These are phyloP conservation scores for Drosophila willistoni DNA, from an alignment of 1,140 invertebrate genomes.

Conservation along the genomic window DNA sequence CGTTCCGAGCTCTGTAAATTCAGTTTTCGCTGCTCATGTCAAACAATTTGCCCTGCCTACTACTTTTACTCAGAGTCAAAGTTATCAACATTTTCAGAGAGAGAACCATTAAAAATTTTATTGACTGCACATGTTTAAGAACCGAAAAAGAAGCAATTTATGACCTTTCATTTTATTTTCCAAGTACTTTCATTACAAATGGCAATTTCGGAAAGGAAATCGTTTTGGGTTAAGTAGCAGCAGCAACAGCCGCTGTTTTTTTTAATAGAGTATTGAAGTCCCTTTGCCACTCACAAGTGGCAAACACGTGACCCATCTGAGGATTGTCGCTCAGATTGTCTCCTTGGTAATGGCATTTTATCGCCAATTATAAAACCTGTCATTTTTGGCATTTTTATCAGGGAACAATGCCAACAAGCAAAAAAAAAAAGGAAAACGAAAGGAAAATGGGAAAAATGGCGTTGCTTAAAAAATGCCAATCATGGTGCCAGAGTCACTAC, in stretches of 20 bases:
- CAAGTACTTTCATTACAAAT: conserved; percentile 12
- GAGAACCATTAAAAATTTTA: conserved; percentile 60
- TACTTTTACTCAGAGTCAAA: conserved; percentile 31
- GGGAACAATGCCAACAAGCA: neutral
- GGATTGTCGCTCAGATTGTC: conserved; percentile 36
- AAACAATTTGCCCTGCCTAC: conserved; percentile 40
- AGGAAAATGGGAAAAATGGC: conserved; percentile 7
- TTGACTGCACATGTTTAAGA: conserved; percentile 55
- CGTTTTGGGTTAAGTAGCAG: conserved; percentile 35
- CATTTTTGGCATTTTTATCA: conserved; percentile 70
- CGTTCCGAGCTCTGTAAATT: conserved; percentile 37
- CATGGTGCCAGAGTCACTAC: neutral
- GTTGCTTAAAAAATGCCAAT: conserved; percentile 13
- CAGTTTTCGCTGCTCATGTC: conserved; percentile 28
- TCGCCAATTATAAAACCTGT: conserved; percentile 78
- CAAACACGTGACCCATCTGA: conserved; percentile 55
- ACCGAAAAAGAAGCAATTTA: conserved; percentile 45
- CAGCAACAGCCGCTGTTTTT: conserved; percentile 47
- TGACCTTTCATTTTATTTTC: conserved; percentile 36
- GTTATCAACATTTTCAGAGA: conserved; percentile 2
- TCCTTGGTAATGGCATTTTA: conserved; percentile 75
- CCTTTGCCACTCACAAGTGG: conserved; percentile 14
- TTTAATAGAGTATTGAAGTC: conserved; percentile 31
- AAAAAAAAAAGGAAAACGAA: neutral
- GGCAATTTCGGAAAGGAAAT: conserved; percentile 20